Base-by-base conservation (phyloP, 2,113 vertebrate species). In the Petroica traversi region DNA sequence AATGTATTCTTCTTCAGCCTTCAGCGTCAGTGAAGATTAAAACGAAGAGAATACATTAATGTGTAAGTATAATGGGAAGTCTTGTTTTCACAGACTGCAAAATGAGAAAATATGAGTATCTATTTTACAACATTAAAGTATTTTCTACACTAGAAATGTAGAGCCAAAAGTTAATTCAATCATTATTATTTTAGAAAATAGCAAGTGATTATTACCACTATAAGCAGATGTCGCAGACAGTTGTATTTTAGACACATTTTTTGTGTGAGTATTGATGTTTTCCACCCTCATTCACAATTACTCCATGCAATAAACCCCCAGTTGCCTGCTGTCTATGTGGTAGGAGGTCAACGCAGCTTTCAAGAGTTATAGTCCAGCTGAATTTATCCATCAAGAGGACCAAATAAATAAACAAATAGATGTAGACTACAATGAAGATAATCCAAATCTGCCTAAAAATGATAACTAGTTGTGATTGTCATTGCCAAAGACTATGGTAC, bases 261-360 rank as follows among this genome's bases (percentile, higher is more conserved):
- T 49, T 38, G 3, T 57, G 8, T 2, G 14, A 4, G 2, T 59
- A 33, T 76, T 59, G 19, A 17, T 24, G 26, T 59, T 25, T 6
- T 2, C 1, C n/a, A n/a, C 9, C 9, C 19, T 61, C 11, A 43
- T 52, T 74, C 49, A 73, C 36, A 87, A 57, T 76, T 38, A 59
- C 4, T 3, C 2, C 12, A 19, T 51, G 5, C 9, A 72, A 66
- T 41, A 83, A 75, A 66, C 14, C 1, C 0, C 5, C 7, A 31
- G 2, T 19, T 64, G 7, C 6, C 45, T 57, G 9, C 5, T 77
- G 14, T 31, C 26, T 62, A 3, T 66, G 20, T 26, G 5, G 26
- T 43, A 71, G 25, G 16, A 71, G 20, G 6, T 55, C 10, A 59
- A 29, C 8, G 2, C 12, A 34, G 6, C 13, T 73, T 41, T 54